Base-by-base conservation (phyloP, 2,113 vertebrate species). In the Prinia subflava region DNA sequence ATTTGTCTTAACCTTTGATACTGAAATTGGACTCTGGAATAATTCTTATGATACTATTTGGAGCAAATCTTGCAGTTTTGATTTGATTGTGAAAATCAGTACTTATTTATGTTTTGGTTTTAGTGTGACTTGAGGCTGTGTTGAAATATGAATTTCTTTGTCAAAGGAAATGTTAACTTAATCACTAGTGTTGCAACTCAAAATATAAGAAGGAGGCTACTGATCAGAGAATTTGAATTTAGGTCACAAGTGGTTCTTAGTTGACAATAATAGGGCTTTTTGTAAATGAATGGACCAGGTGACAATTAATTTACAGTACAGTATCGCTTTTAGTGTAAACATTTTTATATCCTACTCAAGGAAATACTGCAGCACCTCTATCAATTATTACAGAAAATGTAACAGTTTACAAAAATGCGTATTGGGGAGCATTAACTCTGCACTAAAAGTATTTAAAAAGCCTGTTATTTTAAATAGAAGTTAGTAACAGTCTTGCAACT, bases 281-380 rank as follows among this genome's bases (percentile, higher is more conserved):
- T 89, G n/a, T 90, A 92, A 93, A 75, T 87, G 56, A 94, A 95
- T 69, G 87, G 50, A 96, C 93, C 89, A 69, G 57, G 68, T 95
- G 92, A 41, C 20, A 18, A 86, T 92, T 68, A 94, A 95, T 71
- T 95, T 94, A 64, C 76, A 92, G 67, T 95, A 50, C 30, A 90
- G 6, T 63, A 92, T 92, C n/a, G 23, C 73, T 93, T 96, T 74
- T 87, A 62, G 33, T 52, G 47, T 87, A 73, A 88, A 87, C 41
- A 71, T 96, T 96, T 94, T 96, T 76, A 92, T 96, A 94, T 77
- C 79, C 56, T 91, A 71, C 79, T 94, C 33, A 92, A 96, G 64
- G 52, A 90, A 87, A 65, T 3, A 2, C 84, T 63, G 44, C 59
- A 83, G 35, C 79, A 78, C 56, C 47, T 91, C 59, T 68, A 9